Percentiles rank a stretch among this genome's conserved stretches.
These are phyloP conservation scores for Struthidea cinerea DNA, from an alignment of 2,113 vertebrate species.

Conservation along the genomic window DNA sequence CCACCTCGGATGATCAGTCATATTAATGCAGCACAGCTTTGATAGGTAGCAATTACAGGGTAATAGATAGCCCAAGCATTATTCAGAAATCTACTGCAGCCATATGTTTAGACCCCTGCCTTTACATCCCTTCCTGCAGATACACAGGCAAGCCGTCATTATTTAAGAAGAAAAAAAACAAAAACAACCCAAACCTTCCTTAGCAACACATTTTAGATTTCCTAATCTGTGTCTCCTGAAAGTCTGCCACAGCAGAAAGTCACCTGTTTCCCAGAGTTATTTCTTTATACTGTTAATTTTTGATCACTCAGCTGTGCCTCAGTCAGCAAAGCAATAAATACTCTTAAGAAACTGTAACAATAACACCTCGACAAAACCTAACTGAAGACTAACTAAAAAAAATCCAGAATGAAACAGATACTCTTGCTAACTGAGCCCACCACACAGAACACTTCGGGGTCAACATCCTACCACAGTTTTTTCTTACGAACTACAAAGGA, in stretches of 20 bases:
- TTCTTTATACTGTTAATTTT: not conserved
- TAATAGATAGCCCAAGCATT: not conserved
- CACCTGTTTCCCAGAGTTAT: not conserved
- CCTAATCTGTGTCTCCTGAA: not conserved
- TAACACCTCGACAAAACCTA: not conserved
- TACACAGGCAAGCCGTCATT: not conserved
- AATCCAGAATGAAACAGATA: not conserved
- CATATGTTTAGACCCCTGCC: not conserved
- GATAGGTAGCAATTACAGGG: slow-evolving; percentile 18
- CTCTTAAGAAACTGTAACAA: not conserved
- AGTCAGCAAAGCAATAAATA: not conserved
- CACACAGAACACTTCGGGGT: not conserved
- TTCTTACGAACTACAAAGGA: not conserved
- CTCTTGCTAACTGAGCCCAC: not conserved
- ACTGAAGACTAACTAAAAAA: not conserved
- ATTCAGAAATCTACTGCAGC: not conserved
- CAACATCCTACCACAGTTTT: not conserved
- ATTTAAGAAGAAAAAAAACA: not conserved
- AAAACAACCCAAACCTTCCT: not conserved
- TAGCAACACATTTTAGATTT: not conserved
- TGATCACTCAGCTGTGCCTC: not conserved
- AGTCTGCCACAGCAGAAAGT: not conserved
- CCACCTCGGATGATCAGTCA: not conserved
- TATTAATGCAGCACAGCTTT: not conserved
- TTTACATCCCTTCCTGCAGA: not conserved